Conservation (phyloP, 2,888 invertebrate species). For the Diplazon laetatorius region DNA sequence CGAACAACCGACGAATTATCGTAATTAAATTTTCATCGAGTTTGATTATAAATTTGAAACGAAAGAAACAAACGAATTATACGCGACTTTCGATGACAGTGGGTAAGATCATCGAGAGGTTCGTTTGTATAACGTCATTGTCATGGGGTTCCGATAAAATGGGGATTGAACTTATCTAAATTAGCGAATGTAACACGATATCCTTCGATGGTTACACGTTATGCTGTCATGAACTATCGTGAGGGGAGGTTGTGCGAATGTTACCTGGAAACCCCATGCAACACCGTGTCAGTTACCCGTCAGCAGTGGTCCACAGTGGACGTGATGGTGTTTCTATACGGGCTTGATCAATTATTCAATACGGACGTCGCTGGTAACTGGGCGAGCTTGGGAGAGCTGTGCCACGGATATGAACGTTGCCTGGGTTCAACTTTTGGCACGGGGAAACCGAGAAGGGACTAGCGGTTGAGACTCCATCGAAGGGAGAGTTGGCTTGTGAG, state of each 20-base stretch:
- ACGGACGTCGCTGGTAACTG: conserved; percentile 61
- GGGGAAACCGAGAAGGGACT: conserved; percentile 1
- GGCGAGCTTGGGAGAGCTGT: conserved; percentile 26
- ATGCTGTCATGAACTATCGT: conserved; percentile 4
- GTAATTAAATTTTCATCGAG: background rate
- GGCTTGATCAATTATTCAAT: conserved; percentile 72
- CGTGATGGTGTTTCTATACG: conserved; percentile 57
- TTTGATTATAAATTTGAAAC: background rate
- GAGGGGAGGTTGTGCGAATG: conserved; percentile 31
- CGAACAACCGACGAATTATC: background rate
- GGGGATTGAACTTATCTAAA: too few species aligned
- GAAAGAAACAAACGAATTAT: too few species aligned
- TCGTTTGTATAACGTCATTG: too few species aligned
- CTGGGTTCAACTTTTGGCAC: conserved; percentile 48
- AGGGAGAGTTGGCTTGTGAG: conserved; percentile 35
- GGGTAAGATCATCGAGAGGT: too few species aligned
- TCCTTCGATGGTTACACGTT: too few species aligned
- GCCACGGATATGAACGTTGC: conserved; percentile 29
- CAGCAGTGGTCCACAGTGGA: conserved; percentile 58
- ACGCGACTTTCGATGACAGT: too few species aligned
- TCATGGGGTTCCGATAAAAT: too few species aligned
- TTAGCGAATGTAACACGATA: too few species aligned
- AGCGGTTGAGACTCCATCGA: conserved; percentile 47
- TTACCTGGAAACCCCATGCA: conserved; percentile 26
- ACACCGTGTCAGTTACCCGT: conserved; percentile 24